Evolutionary conservation across 2,113 vertebrate genomes (phyloP).

Genomic region (Riparia riparia): DNA sequence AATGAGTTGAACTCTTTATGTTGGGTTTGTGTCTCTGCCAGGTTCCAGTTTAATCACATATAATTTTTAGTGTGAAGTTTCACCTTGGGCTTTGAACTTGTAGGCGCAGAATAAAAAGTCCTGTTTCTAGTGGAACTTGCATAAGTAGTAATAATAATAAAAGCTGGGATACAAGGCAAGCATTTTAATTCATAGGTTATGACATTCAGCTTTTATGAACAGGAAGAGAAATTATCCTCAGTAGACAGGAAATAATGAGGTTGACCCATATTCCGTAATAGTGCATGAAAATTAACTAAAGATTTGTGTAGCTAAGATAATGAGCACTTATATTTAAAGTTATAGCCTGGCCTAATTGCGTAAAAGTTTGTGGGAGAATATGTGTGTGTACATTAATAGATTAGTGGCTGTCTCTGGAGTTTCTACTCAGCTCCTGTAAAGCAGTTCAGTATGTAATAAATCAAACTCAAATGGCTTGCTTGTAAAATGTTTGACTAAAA

Average conservation of each 20-base stretch:
- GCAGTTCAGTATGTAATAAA: not conserved
- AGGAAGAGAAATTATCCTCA: slow-evolving; percentile 28
- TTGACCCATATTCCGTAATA: slow-evolving; percentile 3
- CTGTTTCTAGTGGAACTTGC: slow-evolving; percentile 27
- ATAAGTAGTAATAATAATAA: slow-evolving; percentile 1
- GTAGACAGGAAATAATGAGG: slow-evolving; percentile 50
- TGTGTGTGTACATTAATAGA: not conserved
- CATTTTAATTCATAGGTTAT: slow-evolving; percentile 31
- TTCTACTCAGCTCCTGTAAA: not conserved
- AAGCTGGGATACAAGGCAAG: not conserved
- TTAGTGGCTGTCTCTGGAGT: not conserved
- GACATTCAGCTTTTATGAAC: slow-evolving; percentile 45
- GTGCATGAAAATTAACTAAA: slow-evolving; percentile 46
- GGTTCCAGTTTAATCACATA: slow-evolving; percentile 50
- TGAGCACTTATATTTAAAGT: slow-evolving; percentile 26
- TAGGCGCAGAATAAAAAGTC: not conserved
- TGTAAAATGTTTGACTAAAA: not conserved
- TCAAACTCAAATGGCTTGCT: not conserved
- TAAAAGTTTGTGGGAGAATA: slow-evolving; percentile 11
- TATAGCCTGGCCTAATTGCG: not conserved
- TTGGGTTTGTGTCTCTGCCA: slow-evolving; percentile 44
- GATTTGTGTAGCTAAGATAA: slow-evolving; percentile 33
- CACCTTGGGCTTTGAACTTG: slow-evolving; percentile 44
- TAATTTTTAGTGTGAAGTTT: slow-evolving; percentile 27
- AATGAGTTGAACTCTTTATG: slow-evolving; percentile 45